Conservation (phyloP, 2,888 invertebrate species). For the Limnephilus auricula region DNA sequence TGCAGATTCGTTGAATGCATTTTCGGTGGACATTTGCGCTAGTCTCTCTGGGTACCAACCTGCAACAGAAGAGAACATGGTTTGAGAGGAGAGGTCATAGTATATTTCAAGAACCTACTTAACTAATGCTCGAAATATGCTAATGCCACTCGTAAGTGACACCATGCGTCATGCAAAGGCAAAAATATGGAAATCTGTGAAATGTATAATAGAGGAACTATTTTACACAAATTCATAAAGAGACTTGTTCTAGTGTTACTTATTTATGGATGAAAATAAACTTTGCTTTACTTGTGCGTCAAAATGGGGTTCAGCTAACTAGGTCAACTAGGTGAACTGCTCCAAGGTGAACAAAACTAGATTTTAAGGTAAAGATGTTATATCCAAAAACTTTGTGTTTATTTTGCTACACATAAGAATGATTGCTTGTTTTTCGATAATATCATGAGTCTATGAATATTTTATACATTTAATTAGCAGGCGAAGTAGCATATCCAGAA, state of each 20-base stretch:
- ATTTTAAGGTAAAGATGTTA: neutral
- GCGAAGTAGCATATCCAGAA: neutral
- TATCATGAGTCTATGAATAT: too few species aligned
- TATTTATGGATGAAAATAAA: neutral
- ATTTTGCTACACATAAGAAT: neutral
- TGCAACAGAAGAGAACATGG: conserved; percentile 32
- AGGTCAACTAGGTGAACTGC: neutral
- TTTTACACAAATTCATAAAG: neutral
- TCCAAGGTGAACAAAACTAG: neutral
- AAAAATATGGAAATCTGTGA: neutral
- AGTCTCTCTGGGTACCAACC: conserved; percentile 14
- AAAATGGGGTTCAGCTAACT: neutral
- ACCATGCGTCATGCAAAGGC: neutral
- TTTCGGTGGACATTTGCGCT: neutral
- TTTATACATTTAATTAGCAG: neutral
- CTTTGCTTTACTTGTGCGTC: neutral
- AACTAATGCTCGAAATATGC: conserved; percentile 22
- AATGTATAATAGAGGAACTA: neutral
- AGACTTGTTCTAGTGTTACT: neutral
- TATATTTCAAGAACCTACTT: conserved; percentile 3
- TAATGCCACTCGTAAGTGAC: conserved; percentile 15
- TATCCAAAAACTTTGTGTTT: neutral
- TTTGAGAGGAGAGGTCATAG: neutral
- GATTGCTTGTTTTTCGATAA: neutral
- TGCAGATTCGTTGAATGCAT: neutral